Percentiles rank a stretch among this genome's conserved stretches.
Conservation (phyloP, 1,140 invertebrate genomes). For the Prorops nasuta region DNA sequence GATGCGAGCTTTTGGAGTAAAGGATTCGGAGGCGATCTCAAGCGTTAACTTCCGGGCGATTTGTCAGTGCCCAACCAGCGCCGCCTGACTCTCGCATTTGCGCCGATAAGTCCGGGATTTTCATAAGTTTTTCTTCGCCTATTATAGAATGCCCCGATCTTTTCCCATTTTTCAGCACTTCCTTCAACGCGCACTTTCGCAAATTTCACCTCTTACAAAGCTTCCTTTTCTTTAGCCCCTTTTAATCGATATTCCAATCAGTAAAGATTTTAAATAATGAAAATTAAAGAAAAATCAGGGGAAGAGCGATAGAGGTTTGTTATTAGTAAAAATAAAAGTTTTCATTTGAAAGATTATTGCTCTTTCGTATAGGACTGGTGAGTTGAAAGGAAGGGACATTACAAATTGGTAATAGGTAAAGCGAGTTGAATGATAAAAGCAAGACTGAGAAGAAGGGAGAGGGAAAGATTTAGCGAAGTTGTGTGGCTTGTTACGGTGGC, state of each 20-base stretch:
- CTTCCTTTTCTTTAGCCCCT: not conserved
- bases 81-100: slow-evolving; percentile 5
- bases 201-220: not conserved
- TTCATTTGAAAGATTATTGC: no score
- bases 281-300: no score
- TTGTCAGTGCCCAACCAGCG: slow-evolving; percentile 28
- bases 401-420: not conserved
- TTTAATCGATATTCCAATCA: not conserved
- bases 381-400: no score
- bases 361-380: no score
- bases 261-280: no score
- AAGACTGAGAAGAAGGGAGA: slow-evolving; percentile 3
- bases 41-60: slow-evolving; percentile 41
- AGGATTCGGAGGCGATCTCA: slow-evolving; percentile 27
- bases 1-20: no score
- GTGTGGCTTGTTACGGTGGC: slow-evolving; percentile 32
- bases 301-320: no score
- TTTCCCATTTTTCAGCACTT: not conserved
- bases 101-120: slow-evolving; percentile 39
- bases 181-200: not conserved
- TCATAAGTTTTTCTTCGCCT: slow-evolving; percentile 36
- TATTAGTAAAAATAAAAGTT: no score
- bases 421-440: slow-evolving; percentile 5
- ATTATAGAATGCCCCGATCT: not conserved
- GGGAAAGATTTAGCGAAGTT: slow-evolving; percentile 39